Percentiles rank a stretch among this genome's conserved stretches.
Evolutionary conservation across 1,140 invertebrate genomes (phyloP).

Genomic region (Adelges cooleyi): DNA sequence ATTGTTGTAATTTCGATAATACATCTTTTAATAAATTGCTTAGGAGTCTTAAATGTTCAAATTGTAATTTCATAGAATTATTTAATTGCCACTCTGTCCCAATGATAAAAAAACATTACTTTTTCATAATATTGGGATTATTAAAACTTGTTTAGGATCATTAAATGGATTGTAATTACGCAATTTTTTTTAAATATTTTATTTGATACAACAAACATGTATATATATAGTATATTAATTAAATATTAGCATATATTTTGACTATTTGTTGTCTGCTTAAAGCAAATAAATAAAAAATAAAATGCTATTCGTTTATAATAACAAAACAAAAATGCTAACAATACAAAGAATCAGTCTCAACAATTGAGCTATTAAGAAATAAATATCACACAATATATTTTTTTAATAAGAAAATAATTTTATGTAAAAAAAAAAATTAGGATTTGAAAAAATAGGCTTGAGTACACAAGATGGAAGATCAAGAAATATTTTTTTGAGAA

Average conservation of each 20-base stretch:
- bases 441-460: background rate
- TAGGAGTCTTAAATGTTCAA: too few species aligned
- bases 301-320: background rate
- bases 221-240: too few species aligned
- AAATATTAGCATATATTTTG: background rate
- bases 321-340: background rate
- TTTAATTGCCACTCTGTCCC: too few species aligned
- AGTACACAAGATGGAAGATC: background rate
- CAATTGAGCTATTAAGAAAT: conserved; percentile 5
- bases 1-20: too few species aligned
- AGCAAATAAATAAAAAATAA: background rate
- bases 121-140: too few species aligned
- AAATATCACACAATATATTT: conserved; percentile 23
- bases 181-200: too few species aligned
- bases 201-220: background rate
- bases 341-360: conserved; percentile 13
- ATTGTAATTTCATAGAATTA: too few species aligned
- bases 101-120: too few species aligned
- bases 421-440: background rate
- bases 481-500: background rate
- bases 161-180: too few species aligned
- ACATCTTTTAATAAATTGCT: too few species aligned
- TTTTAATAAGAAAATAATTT: background rate
- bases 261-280: background rate
- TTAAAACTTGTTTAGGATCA: too few species aligned